These are phyloP conservation scores for Patella pellucida DNA, from an alignment of 2,888 invertebrate genomes.

Conservation along the genomic window DNA sequence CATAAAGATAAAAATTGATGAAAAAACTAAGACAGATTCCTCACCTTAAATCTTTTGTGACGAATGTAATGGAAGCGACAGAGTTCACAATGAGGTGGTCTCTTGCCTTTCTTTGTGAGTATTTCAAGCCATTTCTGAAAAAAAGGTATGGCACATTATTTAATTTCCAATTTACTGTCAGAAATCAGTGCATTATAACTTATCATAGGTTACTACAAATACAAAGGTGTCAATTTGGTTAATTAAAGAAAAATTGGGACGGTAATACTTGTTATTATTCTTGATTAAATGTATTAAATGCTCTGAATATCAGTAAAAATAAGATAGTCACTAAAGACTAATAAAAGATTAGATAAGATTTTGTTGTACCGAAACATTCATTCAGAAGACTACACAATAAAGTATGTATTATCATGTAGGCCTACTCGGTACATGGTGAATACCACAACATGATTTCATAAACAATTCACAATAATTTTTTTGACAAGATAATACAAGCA, in stretches of 20 bases:
- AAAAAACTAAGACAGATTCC: not conserved
- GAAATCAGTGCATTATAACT: not conserved
- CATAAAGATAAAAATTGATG: not conserved
- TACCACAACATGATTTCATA: not conserved
- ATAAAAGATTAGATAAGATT: not conserved
- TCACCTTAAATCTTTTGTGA: slow-evolving; percentile 73
- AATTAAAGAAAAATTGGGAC: no score
- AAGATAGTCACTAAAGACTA: not conserved
- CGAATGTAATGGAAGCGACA: slow-evolving; percentile 74
- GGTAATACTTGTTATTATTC: no score
- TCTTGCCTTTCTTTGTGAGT: slow-evolving; percentile 71
- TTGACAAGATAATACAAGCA: not conserved
- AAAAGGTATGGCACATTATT: not conserved
- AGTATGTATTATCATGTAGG: not conserved
- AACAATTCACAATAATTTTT: not conserved
- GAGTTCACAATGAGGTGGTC: slow-evolving; percentile 74
- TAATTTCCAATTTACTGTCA: not conserved
- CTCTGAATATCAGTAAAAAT: no score
- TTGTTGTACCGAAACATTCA: not conserved
- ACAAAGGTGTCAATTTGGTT: no score
- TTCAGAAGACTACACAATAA: not conserved
- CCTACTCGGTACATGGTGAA: not conserved
- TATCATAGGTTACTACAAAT: no score
- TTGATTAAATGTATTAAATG: no score
- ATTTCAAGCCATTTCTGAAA: slow-evolving; percentile 75